Evolutionary conservation across 2,888 invertebrate genomes (phyloP).

Genomic region (Oligia strigilis): DNA sequence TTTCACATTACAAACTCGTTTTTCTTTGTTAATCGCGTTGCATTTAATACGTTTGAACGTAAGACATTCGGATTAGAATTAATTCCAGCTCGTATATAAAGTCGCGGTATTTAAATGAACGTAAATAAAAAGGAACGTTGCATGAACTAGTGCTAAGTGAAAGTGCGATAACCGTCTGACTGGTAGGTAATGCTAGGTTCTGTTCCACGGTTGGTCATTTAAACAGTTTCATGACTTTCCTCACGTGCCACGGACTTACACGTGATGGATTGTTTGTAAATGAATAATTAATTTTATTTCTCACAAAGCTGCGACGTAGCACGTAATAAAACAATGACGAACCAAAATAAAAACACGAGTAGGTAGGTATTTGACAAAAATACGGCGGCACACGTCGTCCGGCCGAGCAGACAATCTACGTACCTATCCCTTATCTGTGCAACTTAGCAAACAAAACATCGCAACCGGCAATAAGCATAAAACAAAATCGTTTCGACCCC

Average conservation of each 20-base stretch:
- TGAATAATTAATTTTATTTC: constrained; percentile 67
- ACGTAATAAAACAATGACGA: constrained; percentile 65
- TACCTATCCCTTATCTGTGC: constrained; percentile 87
- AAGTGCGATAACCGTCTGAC: constrained; percentile 74
- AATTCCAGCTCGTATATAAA: constrained; percentile 58
- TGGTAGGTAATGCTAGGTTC: constrained; percentile 61
- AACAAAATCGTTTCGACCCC: constrained; percentile 90
- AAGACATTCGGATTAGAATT: constrained; percentile 60
- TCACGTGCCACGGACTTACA: constrained; percentile 65
- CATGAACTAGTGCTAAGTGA: constrained; percentile 70
- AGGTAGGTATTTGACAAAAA: constrained; percentile 67
- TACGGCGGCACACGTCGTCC: constrained; percentile 73
- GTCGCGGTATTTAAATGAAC: constrained; percentile 64
- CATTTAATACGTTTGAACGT: constrained; percentile 58
- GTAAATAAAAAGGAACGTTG: constrained; percentile 68
- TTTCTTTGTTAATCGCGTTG: constrained; percentile 58
- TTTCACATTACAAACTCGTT: constrained; percentile 47
- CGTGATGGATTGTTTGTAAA: constrained; percentile 70
- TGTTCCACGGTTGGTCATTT: constrained; percentile 59
- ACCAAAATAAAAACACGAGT: constrained; percentile 64
- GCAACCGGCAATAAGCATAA: constrained; percentile 90
- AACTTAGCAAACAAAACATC: constrained; percentile 90
- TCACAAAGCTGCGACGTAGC: constrained; percentile 59
- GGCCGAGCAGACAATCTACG: constrained; percentile 82
- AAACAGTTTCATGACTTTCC: constrained; percentile 71